Conservation (phyloP, 2,113 vertebrate species). For the Theristicus caerulescens region DNA sequence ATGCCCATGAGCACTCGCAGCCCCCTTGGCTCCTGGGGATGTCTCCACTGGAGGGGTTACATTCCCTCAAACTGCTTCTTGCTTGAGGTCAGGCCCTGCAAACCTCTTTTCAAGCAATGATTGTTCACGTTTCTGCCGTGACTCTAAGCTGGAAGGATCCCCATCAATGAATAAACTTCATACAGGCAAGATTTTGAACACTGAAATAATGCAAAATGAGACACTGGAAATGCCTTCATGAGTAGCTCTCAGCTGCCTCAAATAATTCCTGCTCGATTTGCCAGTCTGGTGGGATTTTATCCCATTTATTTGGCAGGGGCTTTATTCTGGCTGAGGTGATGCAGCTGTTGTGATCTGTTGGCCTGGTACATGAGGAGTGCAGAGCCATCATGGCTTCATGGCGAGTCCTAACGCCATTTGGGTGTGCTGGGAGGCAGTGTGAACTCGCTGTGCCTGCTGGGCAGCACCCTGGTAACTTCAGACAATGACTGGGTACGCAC, state of each 20-base stretch:
- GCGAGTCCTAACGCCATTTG: neutral
- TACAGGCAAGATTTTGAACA: accelerated
- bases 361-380: too few species aligned
- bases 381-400: neutral
- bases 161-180: accelerated
- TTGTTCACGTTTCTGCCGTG: neutral
- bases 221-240: neutral
- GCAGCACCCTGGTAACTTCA: neutral
- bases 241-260: neutral
- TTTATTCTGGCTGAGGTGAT: neutral
- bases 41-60: neutral
- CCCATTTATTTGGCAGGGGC: neutral
- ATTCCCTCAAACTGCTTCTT: neutral
- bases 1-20: accelerated
- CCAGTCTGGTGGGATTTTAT: neutral
- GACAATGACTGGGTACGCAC: neutral
- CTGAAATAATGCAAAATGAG: neutral
- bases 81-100: neutral
- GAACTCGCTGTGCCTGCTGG: neutral
- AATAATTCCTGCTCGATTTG: neutral
- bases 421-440: neutral
- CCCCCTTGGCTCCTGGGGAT: neutral
- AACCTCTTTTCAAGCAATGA: neutral
- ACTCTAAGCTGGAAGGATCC: neutral
- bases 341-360: neutral